phyloP scores from a whole-genome alignment of 2,888 invertebrate genomes.

The Psylliodes chrysocephalus region DNA sequence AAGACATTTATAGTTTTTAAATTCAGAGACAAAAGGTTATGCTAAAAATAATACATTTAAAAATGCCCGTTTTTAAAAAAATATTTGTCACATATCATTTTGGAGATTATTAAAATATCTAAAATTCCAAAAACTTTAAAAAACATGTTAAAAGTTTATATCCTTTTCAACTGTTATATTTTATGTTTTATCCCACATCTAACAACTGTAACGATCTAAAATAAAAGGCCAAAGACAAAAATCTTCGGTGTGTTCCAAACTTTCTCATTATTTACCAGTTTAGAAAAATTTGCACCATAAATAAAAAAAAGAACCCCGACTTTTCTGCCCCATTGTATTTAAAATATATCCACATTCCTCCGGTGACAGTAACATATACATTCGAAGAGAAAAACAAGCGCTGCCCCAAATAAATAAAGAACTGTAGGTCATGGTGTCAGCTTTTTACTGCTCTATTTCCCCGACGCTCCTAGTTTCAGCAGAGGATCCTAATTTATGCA shows the following conservation, averaged over 20 bases:
- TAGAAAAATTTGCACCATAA: constrained; percentile 19
- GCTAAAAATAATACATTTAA: too few relatives aligned
- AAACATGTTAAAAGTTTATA: too few relatives aligned
- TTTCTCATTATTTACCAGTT: constrained; percentile 1
- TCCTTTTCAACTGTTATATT: too few relatives aligned
- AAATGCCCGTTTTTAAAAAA: too few relatives aligned
- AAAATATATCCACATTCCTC: constrained; percentile 36
- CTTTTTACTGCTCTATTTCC: constrained; percentile 28
- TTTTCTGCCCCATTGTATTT: constrained; percentile 31
- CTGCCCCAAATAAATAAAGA: constrained; percentile 31
- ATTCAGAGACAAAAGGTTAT: too few relatives aligned
- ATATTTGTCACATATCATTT: too few relatives aligned
- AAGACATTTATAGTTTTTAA: too few relatives aligned
- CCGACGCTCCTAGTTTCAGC: constrained; percentile 15
- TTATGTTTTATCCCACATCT: too few relatives aligned
- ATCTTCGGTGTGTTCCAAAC: background rate
- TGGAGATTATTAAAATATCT: too few relatives aligned
- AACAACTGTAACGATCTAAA: too few relatives aligned
- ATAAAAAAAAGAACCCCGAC: constrained; percentile 25
- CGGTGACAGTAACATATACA: constrained; percentile 38
- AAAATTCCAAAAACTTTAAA: too few relatives aligned
- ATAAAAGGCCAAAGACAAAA: too few relatives aligned
- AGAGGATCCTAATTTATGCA: constrained; percentile 28
- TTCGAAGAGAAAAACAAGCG: constrained; percentile 34
- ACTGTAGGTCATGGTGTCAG: constrained; percentile 33